Conservation (phyloP, 30 jellyfish, hydroid and myxozoan species). For the Pseudorhiza aurosa region DNA sequence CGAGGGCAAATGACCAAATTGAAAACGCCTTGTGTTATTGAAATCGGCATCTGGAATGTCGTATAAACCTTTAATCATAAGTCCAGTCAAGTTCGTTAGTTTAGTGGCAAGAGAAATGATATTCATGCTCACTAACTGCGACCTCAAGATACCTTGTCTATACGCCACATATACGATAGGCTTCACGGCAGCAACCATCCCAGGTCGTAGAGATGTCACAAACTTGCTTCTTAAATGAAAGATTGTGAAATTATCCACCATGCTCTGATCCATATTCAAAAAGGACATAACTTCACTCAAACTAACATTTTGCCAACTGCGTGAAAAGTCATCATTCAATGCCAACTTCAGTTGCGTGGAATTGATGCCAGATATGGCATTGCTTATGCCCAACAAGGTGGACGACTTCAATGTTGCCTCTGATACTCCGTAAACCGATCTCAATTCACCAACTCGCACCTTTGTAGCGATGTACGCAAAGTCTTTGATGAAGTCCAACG, state of each 20-base stretch:
- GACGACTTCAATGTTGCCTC: not conserved
- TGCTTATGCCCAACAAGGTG: not conserved
- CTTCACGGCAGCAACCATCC: not conserved
- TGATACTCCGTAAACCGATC: not conserved
- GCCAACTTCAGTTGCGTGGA: not conserved
- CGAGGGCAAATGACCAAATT: not conserved
- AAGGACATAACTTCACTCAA: not conserved
- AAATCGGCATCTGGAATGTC: slow-evolving; percentile 3
- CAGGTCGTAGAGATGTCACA: not conserved
- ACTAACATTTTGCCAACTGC: not conserved
- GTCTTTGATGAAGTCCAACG: slow-evolving; percentile 20
- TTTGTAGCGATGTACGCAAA: slow-evolving; percentile 2
- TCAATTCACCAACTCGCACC: too few species aligned
- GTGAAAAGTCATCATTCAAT: not conserved
- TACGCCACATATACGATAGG: not conserved
- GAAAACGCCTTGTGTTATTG: not conserved
- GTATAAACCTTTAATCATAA: not conserved
- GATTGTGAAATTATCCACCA: not conserved
- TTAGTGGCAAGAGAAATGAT: not conserved
- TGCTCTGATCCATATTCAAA: not conserved
- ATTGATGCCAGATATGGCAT: not conserved
- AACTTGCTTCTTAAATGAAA: not conserved
- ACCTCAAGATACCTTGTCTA: not conserved
- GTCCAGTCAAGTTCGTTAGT: slow-evolving; percentile 2
- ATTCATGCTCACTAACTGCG: not conserved